Conservation (phyloP, 2,113 vertebrate species). For the Platichthys stellatus region DNA sequence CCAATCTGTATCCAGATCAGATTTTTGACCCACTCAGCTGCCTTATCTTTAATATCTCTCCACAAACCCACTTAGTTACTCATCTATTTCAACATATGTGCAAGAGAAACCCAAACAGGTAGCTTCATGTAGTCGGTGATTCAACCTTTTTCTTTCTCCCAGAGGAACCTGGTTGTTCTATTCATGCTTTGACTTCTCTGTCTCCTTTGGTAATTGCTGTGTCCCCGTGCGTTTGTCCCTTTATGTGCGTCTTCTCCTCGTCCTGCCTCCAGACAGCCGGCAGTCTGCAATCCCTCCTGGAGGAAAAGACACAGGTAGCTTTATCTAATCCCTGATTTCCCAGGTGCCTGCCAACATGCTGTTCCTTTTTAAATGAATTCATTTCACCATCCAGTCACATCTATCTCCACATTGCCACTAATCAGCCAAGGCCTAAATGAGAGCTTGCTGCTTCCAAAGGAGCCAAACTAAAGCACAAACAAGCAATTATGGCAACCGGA, state of each 20-base stretch:
- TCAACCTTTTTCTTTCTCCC: background rate
- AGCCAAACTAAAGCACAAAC: conserved; percentile 36
- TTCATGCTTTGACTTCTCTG: background rate
- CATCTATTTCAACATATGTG: background rate
- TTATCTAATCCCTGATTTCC: conserved; percentile 59
- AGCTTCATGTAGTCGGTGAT: background rate
- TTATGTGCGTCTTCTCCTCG: background rate
- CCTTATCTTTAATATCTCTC: background rate
- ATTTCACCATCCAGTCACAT: conserved; percentile 41
- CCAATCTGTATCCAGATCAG: no score
- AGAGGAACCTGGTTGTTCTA: background rate
- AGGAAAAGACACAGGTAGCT: conserved; percentile 37
- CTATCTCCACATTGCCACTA: conserved; percentile 27
- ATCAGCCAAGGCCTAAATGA: conserved; percentile 31
- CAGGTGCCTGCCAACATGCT: conserved; percentile 23
- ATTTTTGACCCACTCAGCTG: background rate
- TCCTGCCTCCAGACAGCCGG: conserved; percentile 11
- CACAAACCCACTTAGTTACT: background rate
- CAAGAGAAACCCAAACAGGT: background rate
- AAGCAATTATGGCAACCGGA: conserved; percentile 18
- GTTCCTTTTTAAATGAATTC: conserved; percentile 46
- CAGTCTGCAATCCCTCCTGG: conserved; percentile 18
- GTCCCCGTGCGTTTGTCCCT: conserved; percentile 12
- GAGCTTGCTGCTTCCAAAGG: conserved; percentile 36
- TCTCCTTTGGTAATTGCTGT: conserved; percentile 1